Percentiles rank a stretch among this genome's conserved stretches.
phyloP scores from a whole-genome alignment of 2,888 invertebrate species.

The Leptarthrus brevirostris region DNA sequence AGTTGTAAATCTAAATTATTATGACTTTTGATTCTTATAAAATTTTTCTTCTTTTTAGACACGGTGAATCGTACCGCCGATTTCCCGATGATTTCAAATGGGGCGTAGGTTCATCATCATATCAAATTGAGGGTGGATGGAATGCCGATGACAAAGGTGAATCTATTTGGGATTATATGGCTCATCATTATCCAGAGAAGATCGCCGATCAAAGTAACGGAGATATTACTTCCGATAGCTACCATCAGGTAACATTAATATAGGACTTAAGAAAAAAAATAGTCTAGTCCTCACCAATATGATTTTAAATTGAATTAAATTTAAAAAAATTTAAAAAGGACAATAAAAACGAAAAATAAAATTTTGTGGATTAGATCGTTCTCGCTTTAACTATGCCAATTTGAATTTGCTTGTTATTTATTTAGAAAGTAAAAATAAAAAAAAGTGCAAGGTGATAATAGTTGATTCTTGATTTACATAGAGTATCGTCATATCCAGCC shows the following conservation, averaged over 20 bases:
- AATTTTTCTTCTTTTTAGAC: neutral
- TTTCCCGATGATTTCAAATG: conserved; percentile 66
- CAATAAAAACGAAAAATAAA: no score
- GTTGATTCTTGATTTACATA: neutral
- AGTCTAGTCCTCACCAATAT: no score
- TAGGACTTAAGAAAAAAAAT: neutral
- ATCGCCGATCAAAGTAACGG: conserved; percentile 72
- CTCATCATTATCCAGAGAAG: conserved; percentile 71
- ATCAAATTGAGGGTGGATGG: conserved; percentile 67
- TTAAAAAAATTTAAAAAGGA: no score
- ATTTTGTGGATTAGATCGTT: no score
- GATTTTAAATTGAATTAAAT: no score
- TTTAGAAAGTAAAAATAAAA: neutral
- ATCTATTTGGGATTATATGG: conserved; percentile 74
- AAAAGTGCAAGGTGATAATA: conserved; percentile 19
- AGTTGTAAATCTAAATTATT: no score
- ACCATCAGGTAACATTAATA: conserved; percentile 65
- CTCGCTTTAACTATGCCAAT: neutral
- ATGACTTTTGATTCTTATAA: neutral
- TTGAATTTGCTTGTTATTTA: neutral
- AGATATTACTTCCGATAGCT: conserved; percentile 72
- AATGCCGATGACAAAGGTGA: conserved; percentile 69
- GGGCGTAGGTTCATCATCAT: conserved; percentile 66
- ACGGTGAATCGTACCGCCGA: conserved; percentile 54
- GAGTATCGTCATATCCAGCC: no score